These are phyloP conservation scores for Marmota monax DNA, from an alignment of 2,113 vertebrate genomes.

Conservation along the genomic window DNA sequence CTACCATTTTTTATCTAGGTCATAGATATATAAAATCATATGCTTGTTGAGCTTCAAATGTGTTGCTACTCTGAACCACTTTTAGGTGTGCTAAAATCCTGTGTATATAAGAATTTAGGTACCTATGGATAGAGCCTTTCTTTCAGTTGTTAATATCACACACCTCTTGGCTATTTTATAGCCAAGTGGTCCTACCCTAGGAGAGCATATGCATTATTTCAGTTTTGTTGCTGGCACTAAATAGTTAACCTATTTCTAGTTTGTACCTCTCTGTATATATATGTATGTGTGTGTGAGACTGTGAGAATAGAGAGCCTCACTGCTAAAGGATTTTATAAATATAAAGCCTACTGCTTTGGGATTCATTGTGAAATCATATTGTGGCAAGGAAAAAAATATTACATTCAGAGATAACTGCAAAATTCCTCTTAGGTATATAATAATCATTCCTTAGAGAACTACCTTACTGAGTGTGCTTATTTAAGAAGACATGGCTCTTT, in stretches of 20 bases:
- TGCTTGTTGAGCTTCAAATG: neutral
- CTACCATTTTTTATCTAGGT: neutral
- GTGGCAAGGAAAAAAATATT: neutral
- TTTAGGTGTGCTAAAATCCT: neutral
- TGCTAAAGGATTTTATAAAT: neutral
- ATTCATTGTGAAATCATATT: conserved; percentile 12
- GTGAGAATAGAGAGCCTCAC: neutral
- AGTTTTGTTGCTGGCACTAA: neutral
- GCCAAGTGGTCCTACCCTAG: neutral
- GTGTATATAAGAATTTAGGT: neutral
- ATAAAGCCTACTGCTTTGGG: neutral
- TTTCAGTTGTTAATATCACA: neutral
- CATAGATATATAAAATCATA: too few relatives aligned
- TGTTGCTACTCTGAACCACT: neutral
- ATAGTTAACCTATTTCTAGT: neutral
- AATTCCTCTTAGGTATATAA: conserved; percentile 5
- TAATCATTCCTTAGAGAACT: neutral
- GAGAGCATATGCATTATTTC: neutral
- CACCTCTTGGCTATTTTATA: neutral
- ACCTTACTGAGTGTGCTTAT: neutral
- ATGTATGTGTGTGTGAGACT: neutral
- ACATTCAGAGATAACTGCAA: neutral
- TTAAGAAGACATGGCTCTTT: neutral
- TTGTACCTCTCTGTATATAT: neutral
- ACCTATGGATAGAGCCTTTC: neutral